Conservation (phyloP, 2,113 vertebrate species). For the Mugil cephalus region DNA sequence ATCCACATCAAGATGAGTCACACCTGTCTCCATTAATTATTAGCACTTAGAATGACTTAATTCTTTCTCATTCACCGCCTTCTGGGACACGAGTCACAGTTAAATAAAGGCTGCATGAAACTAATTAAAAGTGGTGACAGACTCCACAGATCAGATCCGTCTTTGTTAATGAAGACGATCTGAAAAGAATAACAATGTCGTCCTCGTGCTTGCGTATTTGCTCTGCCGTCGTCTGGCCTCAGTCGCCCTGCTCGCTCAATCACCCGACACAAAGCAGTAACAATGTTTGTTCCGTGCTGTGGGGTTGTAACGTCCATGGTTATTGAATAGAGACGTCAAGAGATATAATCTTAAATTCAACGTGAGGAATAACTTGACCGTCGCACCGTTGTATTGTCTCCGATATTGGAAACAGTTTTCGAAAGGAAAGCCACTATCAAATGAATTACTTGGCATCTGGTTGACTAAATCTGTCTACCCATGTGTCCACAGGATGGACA, state of each 20-base stretch:
- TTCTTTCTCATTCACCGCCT: slow-evolving; percentile 15
- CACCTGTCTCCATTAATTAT: slow-evolving; percentile 30
- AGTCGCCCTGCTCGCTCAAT: not conserved
- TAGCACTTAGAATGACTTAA: slow-evolving; percentile 11
- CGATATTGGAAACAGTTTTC: too few species aligned
- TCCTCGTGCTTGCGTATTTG: not conserved
- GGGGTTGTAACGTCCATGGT: too few species aligned
- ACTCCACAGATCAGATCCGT: not conserved
- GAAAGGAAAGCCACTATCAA: too few species aligned
- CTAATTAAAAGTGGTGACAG: not conserved
- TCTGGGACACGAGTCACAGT: slow-evolving; percentile 10
- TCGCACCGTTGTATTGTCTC: too few species aligned
- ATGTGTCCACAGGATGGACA: too few species aligned
- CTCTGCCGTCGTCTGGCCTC: too few species aligned
- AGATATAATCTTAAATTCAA: too few species aligned
- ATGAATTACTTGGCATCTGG: too few species aligned
- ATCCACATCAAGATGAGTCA: slow-evolving; percentile 36
- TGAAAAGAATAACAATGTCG: not conserved
- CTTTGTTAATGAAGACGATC: not conserved
- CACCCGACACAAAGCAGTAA: not conserved
- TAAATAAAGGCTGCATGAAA: slow-evolving; percentile 12
- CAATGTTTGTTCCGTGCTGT: too few species aligned
- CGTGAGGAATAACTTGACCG: too few species aligned
- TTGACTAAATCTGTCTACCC: too few species aligned
- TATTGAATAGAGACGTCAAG: too few species aligned